These are phyloP conservation scores for Zoroaster sp. DNA, from an alignment of 53 echinoderm and acorn worm genomes.

Conservation along the genomic window DNA sequence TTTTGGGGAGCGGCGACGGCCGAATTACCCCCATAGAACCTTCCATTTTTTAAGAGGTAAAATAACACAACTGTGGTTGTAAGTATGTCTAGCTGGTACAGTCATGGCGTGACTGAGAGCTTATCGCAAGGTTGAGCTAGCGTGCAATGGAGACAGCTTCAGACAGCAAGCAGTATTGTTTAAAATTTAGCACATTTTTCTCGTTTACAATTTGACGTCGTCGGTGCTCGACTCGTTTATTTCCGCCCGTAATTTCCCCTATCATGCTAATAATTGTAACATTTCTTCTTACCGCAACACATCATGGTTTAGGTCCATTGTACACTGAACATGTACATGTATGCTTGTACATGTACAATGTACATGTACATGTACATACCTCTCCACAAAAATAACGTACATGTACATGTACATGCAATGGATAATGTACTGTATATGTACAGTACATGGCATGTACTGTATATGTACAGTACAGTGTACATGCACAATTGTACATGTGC, in stretches of 20 bases:
- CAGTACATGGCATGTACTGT: not conserved
- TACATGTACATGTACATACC: not conserved
- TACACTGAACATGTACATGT: not conserved
- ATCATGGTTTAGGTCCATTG: not conserved
- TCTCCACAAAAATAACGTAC: too few species aligned
- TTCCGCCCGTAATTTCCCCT: not conserved
- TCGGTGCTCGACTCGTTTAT: not conserved
- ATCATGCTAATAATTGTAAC: not conserved
- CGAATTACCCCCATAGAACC: slow-evolving; percentile 43
- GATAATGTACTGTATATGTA: not conserved
- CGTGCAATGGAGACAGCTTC: not conserved
- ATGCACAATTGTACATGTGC: not conserved
- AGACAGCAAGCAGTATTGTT: not conserved
- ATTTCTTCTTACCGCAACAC: not conserved
- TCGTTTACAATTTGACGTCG: not conserved
- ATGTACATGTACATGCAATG: not conserved
- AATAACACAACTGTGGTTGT: slow-evolving; percentile 1
- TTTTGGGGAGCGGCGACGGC: slow-evolving; percentile 45
- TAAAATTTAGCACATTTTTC: not conserved
- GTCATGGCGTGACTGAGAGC: slow-evolving; percentile 37
- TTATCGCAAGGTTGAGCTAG: slow-evolving; percentile 15
- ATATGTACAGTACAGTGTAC: not conserved
- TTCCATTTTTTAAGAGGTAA: slow-evolving; percentile 65
- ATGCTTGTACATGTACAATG: not conserved
- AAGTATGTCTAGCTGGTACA: slow-evolving; percentile 2